These are phyloP conservation scores for Enchytraeus crypticus DNA, from an alignment of 2,888 invertebrate species.

Conservation along the genomic window DNA sequence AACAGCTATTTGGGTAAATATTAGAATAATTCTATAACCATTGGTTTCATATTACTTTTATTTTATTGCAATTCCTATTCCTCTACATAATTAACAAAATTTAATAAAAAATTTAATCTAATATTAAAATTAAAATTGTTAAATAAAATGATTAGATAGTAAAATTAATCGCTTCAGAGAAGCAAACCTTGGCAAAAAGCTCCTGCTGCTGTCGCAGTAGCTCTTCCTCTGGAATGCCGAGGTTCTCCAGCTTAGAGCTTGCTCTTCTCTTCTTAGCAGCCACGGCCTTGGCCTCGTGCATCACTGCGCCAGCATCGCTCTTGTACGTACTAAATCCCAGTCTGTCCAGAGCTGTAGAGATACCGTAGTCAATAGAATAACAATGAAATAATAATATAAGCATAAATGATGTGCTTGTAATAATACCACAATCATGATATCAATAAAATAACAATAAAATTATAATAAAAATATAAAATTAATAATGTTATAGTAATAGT, in stretches of 20 bases:
- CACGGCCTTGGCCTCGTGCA: constrained; percentile 89
- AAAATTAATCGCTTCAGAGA: background rate
- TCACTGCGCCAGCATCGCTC: constrained; percentile 85
- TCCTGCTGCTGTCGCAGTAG: constrained; percentile 90
- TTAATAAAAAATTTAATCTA: too few species aligned
- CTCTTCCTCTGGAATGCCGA: constrained; percentile 98
- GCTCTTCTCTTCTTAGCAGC: constrained; percentile 86
- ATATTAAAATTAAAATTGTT: background rate
- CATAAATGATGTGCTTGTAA: background rate
- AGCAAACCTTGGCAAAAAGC: constrained; percentile 72
- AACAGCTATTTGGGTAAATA: too few species aligned
- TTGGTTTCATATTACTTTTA: too few species aligned
- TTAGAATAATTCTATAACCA: too few species aligned
- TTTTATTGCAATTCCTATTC: too few species aligned
- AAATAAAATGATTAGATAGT: background rate
- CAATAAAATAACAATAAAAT: background rate
- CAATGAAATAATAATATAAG: background rate
- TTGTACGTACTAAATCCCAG: constrained; percentile 88
- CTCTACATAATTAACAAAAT: too few species aligned
- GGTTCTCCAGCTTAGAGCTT: constrained; percentile 88
- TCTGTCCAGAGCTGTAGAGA: constrained; percentile 66
- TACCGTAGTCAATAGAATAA: background rate
- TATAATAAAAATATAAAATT: background rate
- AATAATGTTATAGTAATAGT: too few species aligned
- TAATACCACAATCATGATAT: background rate